Evolutionary conservation across 2,888 invertebrate species (phyloP), one percentile per base, ranked within the genome.

Genomic region (Teinopalpus imperialis): DNA sequence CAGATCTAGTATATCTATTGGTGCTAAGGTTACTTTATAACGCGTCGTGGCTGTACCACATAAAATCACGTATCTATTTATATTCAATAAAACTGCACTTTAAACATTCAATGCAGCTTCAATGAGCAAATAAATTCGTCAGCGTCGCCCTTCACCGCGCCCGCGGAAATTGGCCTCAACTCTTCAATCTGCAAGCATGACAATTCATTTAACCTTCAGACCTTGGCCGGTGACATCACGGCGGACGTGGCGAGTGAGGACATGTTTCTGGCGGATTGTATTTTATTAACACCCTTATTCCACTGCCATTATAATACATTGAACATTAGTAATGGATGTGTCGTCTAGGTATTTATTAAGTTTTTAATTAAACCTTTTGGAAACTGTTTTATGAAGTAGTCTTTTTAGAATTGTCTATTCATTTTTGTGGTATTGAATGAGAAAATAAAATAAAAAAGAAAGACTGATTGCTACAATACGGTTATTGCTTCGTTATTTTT

Each of bases 161-260:
- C 37, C 40, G 49, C 50, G 55, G 51, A 56, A 58, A 59, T 57
- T 55, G 56, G 23, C 37, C 31, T 31, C 44, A 39, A 32, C 37
- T 44, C 48, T 48, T 49, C 57, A 56, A 58, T 63, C 56, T 62
- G 66, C 55, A 57, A 57, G 45, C 50, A 58, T 56, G 63, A 66
- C 70, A 70, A 71, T 66, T 62, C 61, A 69, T 72, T 69, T 69
- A 70, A 75, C 78, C 79, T 78, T 75, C 70, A 52, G 51, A 53
- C 43, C 47, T 54, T 57, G 61, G 72, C 69, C 73, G 68, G 61
- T 68, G 75, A 74, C 74, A 66, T 67, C 59, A 52, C 42, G 36
- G 35, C 34, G 37, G 14, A 49, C 37, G 31, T 44, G 34, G 32
- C 41, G 31, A 27, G 45, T 32, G 29, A 45, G 34, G 41, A 54